Percentiles rank a stretch among this genome's conserved stretches.
These are phyloP conservation scores for Chymomyza costata DNA, from an alignment of 1,140 invertebrate species.

Conservation along the genomic window DNA sequence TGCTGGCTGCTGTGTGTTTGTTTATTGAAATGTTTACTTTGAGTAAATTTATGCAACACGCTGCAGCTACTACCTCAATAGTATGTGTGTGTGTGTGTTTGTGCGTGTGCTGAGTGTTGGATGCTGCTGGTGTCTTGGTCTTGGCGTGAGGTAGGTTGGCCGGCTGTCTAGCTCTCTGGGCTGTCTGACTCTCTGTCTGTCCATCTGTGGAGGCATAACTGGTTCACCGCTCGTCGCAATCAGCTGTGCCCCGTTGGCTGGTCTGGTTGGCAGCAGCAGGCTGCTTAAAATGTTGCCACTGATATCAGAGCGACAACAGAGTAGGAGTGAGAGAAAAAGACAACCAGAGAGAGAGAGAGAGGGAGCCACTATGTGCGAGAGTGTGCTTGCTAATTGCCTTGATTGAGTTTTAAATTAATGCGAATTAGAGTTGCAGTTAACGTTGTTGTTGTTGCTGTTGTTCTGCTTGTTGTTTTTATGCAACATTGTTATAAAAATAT, in stretches of 20 bases:
- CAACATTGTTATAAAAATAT: conserved; percentile 35
- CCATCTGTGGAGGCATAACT: conserved; percentile 27
- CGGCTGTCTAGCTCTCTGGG: conserved; percentile 19
- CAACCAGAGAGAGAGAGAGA: background rate
- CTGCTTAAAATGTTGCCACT: conserved; percentile 56
- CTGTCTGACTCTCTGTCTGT: conserved; percentile 30
- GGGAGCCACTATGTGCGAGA: conserved; percentile 22
- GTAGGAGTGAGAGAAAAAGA: conserved; percentile 12
- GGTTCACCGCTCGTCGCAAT: conserved; percentile 29
- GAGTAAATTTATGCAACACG: conserved; percentile 62
- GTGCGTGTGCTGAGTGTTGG: conserved; percentile 21
- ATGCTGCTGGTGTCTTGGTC: conserved; percentile 19
- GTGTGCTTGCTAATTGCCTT: conserved; percentile 65
- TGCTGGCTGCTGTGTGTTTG: conserved; percentile 23
- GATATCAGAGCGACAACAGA: no score
- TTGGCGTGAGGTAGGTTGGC: conserved; percentile 65
- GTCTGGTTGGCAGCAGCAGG: conserved; percentile 28
- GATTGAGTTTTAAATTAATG: conserved; percentile 73
- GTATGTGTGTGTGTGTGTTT: conserved; percentile 5
- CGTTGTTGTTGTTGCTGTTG: conserved; percentile 37
- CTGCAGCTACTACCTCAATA: conserved; percentile 34
- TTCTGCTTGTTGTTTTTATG: conserved; percentile 32
- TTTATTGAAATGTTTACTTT: conserved; percentile 59
- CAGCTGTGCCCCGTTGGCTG: conserved; percentile 42
- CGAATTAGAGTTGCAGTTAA: conserved; percentile 65